Evolutionary conservation across 2,113 vertebrate genomes (phyloP).

Genomic region (Bambusicola thoracicus): DNA sequence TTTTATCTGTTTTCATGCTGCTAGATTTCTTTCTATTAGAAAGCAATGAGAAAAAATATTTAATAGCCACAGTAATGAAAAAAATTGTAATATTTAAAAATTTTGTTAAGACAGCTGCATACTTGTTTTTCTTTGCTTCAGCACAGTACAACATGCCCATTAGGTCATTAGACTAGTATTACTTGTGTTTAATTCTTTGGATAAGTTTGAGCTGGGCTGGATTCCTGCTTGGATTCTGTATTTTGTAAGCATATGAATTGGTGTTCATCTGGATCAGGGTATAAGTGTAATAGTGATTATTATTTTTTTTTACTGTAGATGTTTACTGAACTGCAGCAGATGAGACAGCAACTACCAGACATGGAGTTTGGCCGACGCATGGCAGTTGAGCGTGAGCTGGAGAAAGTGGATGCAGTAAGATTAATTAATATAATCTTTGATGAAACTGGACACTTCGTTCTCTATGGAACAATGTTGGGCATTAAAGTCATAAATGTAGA

Average conservation of each 20-base stretch:
- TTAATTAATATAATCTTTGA: constrained; percentile 96
- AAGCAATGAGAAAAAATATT: neutral
- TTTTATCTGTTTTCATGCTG: neutral
- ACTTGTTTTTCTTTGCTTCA: neutral
- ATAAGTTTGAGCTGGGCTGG: neutral
- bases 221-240: neutral
- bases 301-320: constrained; percentile 79
- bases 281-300: rapidly evolving
- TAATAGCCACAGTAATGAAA: neutral
- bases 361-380: constrained; percentile 98
- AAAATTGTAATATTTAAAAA: neutral
- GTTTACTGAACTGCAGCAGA: constrained; percentile 99
- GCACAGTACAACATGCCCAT: neutral
- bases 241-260: neutral
- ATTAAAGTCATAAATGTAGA: constrained; percentile 99
- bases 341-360: constrained; percentile 97
- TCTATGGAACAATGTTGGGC: constrained; percentile 98
- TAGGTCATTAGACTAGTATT: neutral
- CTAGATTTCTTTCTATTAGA: neutral
- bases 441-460: constrained; percentile 97
- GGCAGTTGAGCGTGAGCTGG: constrained; percentile 95
- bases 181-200: neutral
- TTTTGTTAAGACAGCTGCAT: neutral
- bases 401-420: constrained; percentile 94
- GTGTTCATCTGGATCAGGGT: neutral